Evolutionary conservation across 1,140 invertebrate species (phyloP), one percentile per base, ranked within the genome.

Genomic region (Drosophila sproati): DNA sequence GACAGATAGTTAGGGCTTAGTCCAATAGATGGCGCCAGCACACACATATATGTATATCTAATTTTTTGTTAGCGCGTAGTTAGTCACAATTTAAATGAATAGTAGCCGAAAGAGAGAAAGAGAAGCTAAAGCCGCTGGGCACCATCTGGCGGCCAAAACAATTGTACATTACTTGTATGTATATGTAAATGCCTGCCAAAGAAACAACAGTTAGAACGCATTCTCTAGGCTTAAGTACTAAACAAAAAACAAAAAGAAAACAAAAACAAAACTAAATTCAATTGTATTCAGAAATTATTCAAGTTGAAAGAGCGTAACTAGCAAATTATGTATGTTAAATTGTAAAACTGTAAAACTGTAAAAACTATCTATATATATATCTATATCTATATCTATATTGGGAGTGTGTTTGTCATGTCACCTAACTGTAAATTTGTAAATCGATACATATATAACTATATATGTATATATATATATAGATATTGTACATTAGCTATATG

Each of bases 1-100:
- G 32, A 43, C 8, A 29, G 31, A 35, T 34, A 39, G n/a, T 7
- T 12, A 4, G 8, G 12, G 5, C 3, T n/a, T 4, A 35, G 28
- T 12, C 28, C 29, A 39, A 71, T 34, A 73, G 71, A 62, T 62
- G 71, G 71, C 71, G 71, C 59, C 50, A 50, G 34, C 39, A 45
- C 7, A 2, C 51, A 54, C 37, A 51, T 12, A 35, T 60, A 69
- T 52, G 66, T 79, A 69, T 77, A 80, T 61, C 39, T 34, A 73
- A 80, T 63, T 71, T 71, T 78, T 78, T 78, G 77, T 75, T 89
- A 89, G 85, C 51, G 64, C 62, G 85, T 89, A 89, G 85, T 89
- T 89, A 89, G 85, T 89, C 85, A 89, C 85, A 89, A 89, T 89
- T 89, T 81, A 85, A 89, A 83, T 77, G 60, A 85, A 89, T 86